Base-by-base conservation (phyloP, 2,113 vertebrate genomes). In the rabbit (Oryctolagus cuniculus) region DNA sequence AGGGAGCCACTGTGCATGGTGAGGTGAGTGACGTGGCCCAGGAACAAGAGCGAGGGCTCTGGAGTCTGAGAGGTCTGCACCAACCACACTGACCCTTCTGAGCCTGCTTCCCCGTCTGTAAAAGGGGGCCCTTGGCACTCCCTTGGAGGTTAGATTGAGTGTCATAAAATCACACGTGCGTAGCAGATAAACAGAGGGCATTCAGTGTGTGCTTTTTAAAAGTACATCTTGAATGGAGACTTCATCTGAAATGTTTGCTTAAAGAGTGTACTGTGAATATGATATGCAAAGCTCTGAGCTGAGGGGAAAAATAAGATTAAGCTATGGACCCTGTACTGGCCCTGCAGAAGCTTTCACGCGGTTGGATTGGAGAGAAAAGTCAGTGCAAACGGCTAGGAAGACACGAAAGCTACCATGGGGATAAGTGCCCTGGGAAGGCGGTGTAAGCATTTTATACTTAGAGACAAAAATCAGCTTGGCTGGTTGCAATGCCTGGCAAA, bases 221-320 rank as follows among this genome's bases (percentile, higher is more conserved):
- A 53, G 7, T 82, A 86, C 58, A 15, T 86, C 21, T 81, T 92
- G 51, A 67, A 27, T 10, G 4, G 77, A 89, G 73, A 74, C 79
- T 96, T 91, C 79, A 55, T 85, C 55, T 90, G 61, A 91, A 86
- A 89, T 81, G 12, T 67, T 92, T 84, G 4, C 72, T 77, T 49
- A 31, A 36, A 38, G 69, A 11, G 7, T 90, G 21, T 69, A 6
- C 36, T 72, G 8, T 34, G 55, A 84, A 38, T 58, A 81, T 25
- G 36, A 81, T 66, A 9, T n/a, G 10, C 13, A 38, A 21, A 51
- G 31, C 80, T 81, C 72, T 87, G 22, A 34, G 70, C 89, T 69
- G 16, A 49, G 7, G 3, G 19, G 34, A 10, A 49, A 77, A 77
- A 64, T 0, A 49, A 51, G 92, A 38, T n/a, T 85, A 51, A 61